These are phyloP conservation scores for Callaeas wilsoni DNA, from an alignment of 2,113 vertebrate genomes.

Conservation along the genomic window DNA sequence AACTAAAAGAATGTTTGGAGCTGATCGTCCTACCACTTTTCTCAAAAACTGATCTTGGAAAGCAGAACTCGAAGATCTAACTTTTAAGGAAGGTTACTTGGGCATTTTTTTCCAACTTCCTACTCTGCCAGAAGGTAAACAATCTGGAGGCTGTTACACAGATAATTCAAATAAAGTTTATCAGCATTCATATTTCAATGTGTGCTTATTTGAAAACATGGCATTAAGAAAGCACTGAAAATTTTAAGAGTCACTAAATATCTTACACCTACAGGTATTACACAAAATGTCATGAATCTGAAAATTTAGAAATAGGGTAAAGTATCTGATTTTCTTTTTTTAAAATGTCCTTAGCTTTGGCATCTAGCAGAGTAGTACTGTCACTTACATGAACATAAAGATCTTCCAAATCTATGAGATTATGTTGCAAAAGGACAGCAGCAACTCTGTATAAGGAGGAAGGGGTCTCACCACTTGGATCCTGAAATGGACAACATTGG, in stretches of 20 bases:
- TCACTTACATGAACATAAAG: slow-evolving; percentile 96
- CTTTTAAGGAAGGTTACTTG: not conserved
- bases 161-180: not conserved
- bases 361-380: not conserved
- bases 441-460: slow-evolving; percentile 95
- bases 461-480: slow-evolving; percentile 95
- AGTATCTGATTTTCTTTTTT: not conserved
- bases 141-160: not conserved
- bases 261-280: not conserved
- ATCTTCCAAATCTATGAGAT: slow-evolving; percentile 95
- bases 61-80: not conserved
- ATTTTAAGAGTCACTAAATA: not conserved
- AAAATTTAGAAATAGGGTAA: not conserved
- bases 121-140: not conserved
- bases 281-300: not conserved
- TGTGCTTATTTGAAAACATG: not conserved
- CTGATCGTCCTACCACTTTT: not conserved
- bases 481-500: slow-evolving; percentile 69
- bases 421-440: slow-evolving; percentile 92
- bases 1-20: not conserved
- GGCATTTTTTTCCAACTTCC: not conserved
- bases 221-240: not conserved
- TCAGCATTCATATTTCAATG: not conserved
- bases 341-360: not conserved
- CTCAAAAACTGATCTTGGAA: not conserved